Base-by-base conservation (phyloP, 2,888 invertebrate genomes). In the Tenthredo distinguenda region DNA sequence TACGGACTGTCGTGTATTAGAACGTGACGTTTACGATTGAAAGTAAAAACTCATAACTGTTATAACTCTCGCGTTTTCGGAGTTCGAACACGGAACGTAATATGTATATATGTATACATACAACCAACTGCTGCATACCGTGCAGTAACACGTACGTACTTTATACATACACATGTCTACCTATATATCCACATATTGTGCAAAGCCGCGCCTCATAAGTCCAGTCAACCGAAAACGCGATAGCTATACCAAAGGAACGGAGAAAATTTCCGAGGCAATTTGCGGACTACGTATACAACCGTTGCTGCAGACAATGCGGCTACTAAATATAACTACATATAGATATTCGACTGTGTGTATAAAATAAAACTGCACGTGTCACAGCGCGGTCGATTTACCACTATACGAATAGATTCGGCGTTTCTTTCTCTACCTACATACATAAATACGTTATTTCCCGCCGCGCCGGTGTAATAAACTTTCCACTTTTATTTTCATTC, bases 161-260 rank as follows among this genome's bases (percentile, higher is more conserved):
- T 10, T 34, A 9, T 6, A 5, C 26, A 55, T 77, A n/a, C 18
- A 10, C 50, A 12, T 77, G 7, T 15, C n/a, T 77, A 18, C 7
- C n/a, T 34, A 50, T 43, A 77, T 68, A 68, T 68, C 5, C 68
- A 68, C 34, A 21, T 43, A 74, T 74, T 74, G 72, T 74, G 72
- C 77, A 50, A 77, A 77, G 77, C 77, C 77, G 55, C 77, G 26
- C 77, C 77, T 81, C 21, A 62, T 40, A 62, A 81, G 81, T 50
- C 58, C 62, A 62, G 81, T 81, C 58, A 81, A 81, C 81, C 62
- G 81, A 81, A 81, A 81, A 81, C 81, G 77, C 47, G 58, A 81
- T 81, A 81, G 81, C n/a, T 26, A 37, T 26, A 62, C 18, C n/a
- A 77, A 50, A 77, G 40, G 81, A 62, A 62, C n/a, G 81, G 62